Base-by-base conservation (phyloP, 2,113 vertebrate species). In the Onychostruthus taczanowskii region DNA sequence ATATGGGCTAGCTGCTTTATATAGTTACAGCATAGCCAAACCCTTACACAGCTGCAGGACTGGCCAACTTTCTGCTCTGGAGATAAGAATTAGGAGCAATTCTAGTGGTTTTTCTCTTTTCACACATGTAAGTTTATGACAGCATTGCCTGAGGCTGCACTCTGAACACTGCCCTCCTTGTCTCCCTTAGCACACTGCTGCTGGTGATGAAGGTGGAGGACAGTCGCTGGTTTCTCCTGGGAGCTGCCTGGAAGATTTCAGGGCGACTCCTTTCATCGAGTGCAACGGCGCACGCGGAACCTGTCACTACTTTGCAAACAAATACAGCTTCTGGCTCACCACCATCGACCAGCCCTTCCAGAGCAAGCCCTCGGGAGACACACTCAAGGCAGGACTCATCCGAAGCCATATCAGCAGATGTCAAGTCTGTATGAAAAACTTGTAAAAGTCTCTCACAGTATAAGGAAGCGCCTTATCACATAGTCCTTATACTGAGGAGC, bases 381-480 rank as follows among this genome's bases (percentile, higher is more conserved):
- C 99, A 0, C 98, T 99, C 56, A 99, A 99, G 97, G 99, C 99
- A 3, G 99, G 99, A 66, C 99, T 99, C 97, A 98, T 99, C 86
- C 98, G 98, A 95, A 98, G 98, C 2, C 99, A 99, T 67, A 99
- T 99, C 97, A 99, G 99, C 98, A 99, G 99, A 89, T 99, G 99
- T 95, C 99, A 99, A 97, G 99, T 99, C 93, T 99, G 99, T 97
- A 99, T 99, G 99, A 99, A 99, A 98, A 99, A 99, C 98, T 96
- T 99, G 95, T 99, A 98, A 99, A 88, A 90, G 83, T 39, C 59
- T 90, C 87, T 69, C 80, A 33, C 63, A 27, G 50, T 46, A 11
- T 62, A 72, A 93, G 26, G 75, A 91, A 59, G 31, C 1, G 2
- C 46, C 53, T 41, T 77, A 13, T n/a, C 50, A 1, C 3, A 28